Conservation (phyloP, 2,797 vertebrate genomes). For the Chlorospingus flavigularis region DNA sequence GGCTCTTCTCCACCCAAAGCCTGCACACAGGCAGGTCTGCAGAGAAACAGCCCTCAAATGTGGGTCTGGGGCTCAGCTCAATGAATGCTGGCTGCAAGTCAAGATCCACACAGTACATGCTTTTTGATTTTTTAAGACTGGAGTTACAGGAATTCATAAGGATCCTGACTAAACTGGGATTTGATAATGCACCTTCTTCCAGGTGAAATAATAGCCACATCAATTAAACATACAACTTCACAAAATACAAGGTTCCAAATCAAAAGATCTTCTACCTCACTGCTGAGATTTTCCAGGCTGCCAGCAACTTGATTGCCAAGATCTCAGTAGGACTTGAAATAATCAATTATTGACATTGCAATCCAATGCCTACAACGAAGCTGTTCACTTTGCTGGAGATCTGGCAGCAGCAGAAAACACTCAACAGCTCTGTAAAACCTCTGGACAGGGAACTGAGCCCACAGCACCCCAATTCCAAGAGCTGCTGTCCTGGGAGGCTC, state of each 20-base stretch:
- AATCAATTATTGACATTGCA: not conserved
- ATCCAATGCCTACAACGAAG: not conserved
- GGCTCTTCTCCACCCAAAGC: not conserved
- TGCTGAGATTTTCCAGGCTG: not conserved
- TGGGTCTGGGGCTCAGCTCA: not conserved
- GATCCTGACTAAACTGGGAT: not conserved
- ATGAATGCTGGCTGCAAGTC: not conserved
- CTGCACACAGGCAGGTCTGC: not conserved
- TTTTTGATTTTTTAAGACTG: not conserved
- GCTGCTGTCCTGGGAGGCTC: not conserved
- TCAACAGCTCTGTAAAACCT: not conserved
- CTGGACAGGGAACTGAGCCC: not conserved
- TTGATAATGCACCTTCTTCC: not conserved
- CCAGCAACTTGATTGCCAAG: not conserved
- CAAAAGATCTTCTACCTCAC: not conserved
- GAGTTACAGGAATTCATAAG: not conserved
- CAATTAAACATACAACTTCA: not conserved
- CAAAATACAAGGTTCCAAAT: not conserved
- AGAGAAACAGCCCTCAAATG: not conserved
- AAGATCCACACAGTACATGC: accelerated
- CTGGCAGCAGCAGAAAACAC: not conserved
- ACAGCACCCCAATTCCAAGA: not conserved
- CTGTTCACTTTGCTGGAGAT: not conserved
- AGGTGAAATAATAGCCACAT: not conserved
- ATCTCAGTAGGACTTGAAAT: not conserved